Base-by-base conservation (phyloP, 2,797 vertebrate species). In the Typhlichthys subterraneus region DNA sequence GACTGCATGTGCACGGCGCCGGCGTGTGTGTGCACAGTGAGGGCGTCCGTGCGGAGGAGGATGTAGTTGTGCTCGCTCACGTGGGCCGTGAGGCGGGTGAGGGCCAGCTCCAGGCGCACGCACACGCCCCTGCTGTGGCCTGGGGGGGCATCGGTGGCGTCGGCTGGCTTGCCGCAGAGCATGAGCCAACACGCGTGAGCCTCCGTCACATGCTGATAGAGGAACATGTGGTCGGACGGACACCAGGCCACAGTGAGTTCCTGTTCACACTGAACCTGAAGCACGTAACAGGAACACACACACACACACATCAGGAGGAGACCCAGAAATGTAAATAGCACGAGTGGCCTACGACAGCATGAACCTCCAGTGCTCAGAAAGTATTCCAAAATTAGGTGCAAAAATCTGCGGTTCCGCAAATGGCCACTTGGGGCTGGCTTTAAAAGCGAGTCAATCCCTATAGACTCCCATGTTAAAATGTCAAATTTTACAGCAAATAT, bases 161-260 rank as follows among this genome's bases (percentile, higher is more conserved):
- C 48, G 0, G 9, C 76, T 31, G 45, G 58, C 0, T 86, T 46
- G 1, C 66, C 61, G 53, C 46, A 55, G 59, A 99, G 88, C 51
- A 92, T 84, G 49, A 70, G 75, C 38, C 89, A 94, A 81, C 94
- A 96, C 55, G 88, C 88, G 65, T 88, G 67, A 57, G 93, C 95
- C 75, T 95, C 94, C 19, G 92, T 84, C 54, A 88, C 60, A 70
- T 99, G 98, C 59, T 99, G 96, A 82, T 95, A 98, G 45, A 99
- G 80, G 72, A 96, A 93, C 96, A 99, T 99, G 89, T 99, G 97
- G 84, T 95, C 94, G 0, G 92, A 87, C 0, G 97, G 95, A 0
- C 94, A 96, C 98, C 98, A 99, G 2, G 94, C 92, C 1, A 96
- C 73, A 0, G 75, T 77, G 65, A 98, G 84, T 48, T 93, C 91